Evolutionary conservation across 2,888 invertebrate species (phyloP), one percentile per base, ranked within the genome.

Genomic region (Troilus luridus): DNA sequence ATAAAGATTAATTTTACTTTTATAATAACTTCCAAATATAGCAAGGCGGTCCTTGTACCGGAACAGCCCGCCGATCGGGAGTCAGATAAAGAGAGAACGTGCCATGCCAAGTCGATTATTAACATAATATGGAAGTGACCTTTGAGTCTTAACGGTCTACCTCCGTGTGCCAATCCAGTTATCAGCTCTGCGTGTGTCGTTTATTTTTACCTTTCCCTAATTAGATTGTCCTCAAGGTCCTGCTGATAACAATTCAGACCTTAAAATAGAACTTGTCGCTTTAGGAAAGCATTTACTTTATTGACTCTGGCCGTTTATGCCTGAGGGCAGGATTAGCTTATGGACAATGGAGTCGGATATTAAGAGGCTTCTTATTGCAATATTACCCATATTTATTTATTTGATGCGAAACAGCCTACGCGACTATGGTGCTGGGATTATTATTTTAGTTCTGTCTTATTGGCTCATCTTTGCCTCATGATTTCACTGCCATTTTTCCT

Each of bases 141-240:
- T 85, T 85, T 85, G 54, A 19, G 85, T 21, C 5, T 5, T 85
- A 56, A 85, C 56, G n/a, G 56, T n/a, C 85, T 85, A 12, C 14
- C 41, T 41, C 41, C 85, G 85, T 85, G 85, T 21, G 85, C n/a
- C 10, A 54, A 21, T 81, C 54, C 54, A 81, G 54, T 81, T 85
- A 85, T 85, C 56, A 85, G 85, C 17, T 56, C 85, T 85, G 85
- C 85, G 85, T 85, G 85, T 21, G 21, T 12, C 9, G 56, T 85
- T 41, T 85, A 85, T 85, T 85, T 85, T 85, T 85, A 85, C 54
- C 21, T 56, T n/a, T 11, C 85, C 56, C 85, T 85, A 85, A 85
- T 85, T 85, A 85, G 56, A 56, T 85, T 41, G n/a, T 85, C 11
- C 11, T 11, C 85, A 85, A 85, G 85, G 85, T 56, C 85, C 5